These are phyloP conservation scores for Agapornis roseicollis DNA, from an alignment of 2,113 vertebrate species.

Conservation along the genomic window DNA sequence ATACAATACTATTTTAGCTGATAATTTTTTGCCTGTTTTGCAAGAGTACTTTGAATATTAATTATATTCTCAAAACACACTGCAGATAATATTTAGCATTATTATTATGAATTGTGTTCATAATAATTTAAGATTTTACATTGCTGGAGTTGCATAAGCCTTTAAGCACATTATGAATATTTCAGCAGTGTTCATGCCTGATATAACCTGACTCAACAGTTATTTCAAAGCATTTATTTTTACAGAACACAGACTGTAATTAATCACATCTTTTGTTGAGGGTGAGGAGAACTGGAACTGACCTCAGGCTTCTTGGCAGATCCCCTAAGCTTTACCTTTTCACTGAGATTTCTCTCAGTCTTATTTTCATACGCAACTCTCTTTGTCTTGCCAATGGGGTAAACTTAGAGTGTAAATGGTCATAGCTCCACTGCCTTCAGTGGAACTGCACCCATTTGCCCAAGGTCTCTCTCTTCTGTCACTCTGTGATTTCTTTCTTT, in stretches of 20 bases:
- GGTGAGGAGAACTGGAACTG: neutral
- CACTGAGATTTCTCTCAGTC: neutral
- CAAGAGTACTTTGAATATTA: neutral
- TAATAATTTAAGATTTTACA: neutral
- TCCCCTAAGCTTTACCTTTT: neutral
- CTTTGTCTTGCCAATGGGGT: neutral
- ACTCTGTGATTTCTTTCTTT: neutral
- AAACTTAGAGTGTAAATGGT: neutral
- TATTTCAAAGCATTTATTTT: neutral
- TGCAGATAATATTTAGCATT: neutral
- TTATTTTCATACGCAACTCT: neutral
- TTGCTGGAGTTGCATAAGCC: neutral
- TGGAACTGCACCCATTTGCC: neutral
- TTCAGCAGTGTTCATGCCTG: neutral
- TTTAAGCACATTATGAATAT: neutral
- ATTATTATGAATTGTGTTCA: neutral
- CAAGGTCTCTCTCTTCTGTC: neutral
- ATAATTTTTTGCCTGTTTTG: neutral
- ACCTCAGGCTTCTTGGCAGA: neutral
- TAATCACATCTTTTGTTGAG: neutral
- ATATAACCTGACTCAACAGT: neutral
- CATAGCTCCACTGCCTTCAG: neutral
- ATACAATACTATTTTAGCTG: neutral
- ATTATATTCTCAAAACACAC: neutral
- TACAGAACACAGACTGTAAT: neutral